Conservation (phyloP, 2,888 invertebrate genomes). For the Agrilus cyanescens region DNA sequence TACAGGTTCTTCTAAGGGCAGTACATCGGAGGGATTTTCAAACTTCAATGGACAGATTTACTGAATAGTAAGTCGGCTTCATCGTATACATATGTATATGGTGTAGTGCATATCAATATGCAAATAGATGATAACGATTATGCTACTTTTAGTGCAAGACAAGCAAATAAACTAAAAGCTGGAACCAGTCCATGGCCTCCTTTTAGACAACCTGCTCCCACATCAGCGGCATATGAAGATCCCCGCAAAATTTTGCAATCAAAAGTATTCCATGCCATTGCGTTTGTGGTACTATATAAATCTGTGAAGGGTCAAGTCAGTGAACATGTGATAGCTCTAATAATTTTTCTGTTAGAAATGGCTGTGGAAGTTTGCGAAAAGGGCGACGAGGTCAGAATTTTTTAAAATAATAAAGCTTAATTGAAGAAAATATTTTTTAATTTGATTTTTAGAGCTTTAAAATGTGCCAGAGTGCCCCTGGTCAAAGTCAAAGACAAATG, state of each 20-base stretch:
- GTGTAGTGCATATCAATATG: too few relatives aligned
- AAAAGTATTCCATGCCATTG: conserved; percentile 56
- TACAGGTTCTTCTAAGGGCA: conserved; percentile 81
- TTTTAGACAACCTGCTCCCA: conserved; percentile 57
- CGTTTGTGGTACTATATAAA: conserved; percentile 74
- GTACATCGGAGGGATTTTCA: conserved; percentile 90
- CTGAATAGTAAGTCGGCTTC: conserved; percentile 61
- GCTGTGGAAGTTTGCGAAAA: conserved; percentile 46
- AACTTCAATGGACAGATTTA: conserved; percentile 85
- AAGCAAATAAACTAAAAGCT: conserved; percentile 28
- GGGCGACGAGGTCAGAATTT: conserved; percentile 33
- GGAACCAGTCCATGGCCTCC: conserved; percentile 60
- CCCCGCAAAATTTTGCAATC: conserved; percentile 50
- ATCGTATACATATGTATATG: too few relatives aligned
- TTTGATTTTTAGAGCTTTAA: conserved; percentile 31
- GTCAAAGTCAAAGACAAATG: conserved; percentile 29
- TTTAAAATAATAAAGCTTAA: neutral
- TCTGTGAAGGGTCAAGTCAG: conserved; percentile 67
- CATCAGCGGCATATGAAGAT: conserved; percentile 53
- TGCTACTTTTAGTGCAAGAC: conserved; percentile 24
- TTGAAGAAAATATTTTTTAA: neutral
- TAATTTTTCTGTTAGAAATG: conserved; percentile 78
- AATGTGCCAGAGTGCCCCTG: conserved; percentile 34
- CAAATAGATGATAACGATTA: conserved; percentile 1
- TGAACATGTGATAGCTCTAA: conserved; percentile 79